Percentiles rank a stretch among this genome's conserved stretches.
These are phyloP conservation scores for Drosophila guanche DNA, from an alignment of 1,140 invertebrate species.

Conservation along the genomic window DNA sequence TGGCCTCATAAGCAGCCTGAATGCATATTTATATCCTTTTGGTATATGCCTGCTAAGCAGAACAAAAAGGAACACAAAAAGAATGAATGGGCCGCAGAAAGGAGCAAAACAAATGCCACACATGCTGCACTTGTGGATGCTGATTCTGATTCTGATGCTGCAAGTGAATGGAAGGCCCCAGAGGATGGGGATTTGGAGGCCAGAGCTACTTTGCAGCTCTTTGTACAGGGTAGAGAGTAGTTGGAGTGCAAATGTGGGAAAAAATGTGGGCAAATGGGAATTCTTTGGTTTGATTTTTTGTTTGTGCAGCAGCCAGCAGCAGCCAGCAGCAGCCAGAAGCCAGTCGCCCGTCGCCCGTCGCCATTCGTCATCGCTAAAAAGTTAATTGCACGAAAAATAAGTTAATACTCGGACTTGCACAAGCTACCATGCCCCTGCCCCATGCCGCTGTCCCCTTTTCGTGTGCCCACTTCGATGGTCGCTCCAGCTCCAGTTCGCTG, in stretches of 20 bases:
- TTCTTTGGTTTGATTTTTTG: conserved; percentile 81
- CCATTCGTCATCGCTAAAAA: conserved; percentile 68
- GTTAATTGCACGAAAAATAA: conserved; percentile 82
- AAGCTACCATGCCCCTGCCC: conserved; percentile 14
- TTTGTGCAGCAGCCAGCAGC: conserved; percentile 40
- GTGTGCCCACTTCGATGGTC: conserved; percentile 50
- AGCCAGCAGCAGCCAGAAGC: no score
- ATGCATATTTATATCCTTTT: conserved; percentile 49
- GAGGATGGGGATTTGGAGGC: background rate
- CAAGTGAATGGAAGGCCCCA: conserved; percentile 61
- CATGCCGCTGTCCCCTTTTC: conserved; percentile 8
- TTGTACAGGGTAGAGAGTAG: no score
- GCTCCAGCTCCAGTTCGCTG: conserved; percentile 54
- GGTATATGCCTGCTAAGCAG: conserved; percentile 14
- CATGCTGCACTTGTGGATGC: conserved; percentile 56
- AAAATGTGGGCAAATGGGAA: conserved; percentile 63
- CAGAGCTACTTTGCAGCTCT: background rate
- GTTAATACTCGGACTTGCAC: conserved; percentile 62
- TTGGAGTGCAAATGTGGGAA: conserved; percentile 5
- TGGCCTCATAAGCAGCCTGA: conserved; percentile 58
- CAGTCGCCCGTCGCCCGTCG: background rate
- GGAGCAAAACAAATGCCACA: conserved; percentile 63
- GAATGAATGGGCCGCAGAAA: conserved; percentile 44
- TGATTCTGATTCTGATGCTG: conserved; percentile 54
- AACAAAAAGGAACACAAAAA: conserved; percentile 65